phyloP scores from a whole-genome alignment of 2,113 vertebrate species.

The Megaptera novaeangliae region DNA sequence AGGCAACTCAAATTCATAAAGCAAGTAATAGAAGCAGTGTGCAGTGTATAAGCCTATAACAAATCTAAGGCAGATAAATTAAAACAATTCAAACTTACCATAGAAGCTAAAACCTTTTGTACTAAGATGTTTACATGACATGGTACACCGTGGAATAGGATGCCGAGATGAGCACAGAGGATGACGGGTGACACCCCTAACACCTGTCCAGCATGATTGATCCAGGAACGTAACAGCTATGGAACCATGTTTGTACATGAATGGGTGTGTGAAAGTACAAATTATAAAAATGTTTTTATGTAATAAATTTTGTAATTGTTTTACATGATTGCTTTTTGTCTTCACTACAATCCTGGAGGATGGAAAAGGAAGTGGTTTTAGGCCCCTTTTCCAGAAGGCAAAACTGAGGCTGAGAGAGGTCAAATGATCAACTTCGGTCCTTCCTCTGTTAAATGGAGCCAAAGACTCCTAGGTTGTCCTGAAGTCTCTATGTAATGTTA shows the following conservation, averaged over 20 bases:
- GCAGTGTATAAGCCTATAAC: not conserved
- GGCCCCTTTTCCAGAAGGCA: slow-evolving; percentile 1
- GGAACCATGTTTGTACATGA: not conserved
- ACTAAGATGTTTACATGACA: not conserved
- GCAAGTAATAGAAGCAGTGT: not conserved
- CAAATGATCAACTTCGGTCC: not conserved
- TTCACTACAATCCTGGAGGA: not conserved
- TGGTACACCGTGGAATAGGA: not conserved
- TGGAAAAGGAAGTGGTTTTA: not conserved
- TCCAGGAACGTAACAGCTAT: not conserved
- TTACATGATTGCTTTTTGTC: not conserved
- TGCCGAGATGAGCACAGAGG: not conserved
- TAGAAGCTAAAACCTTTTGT: not conserved
- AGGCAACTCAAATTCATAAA: not conserved
- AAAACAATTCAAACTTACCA: not conserved
- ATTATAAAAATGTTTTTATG: not conserved
- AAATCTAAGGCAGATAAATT: not conserved
- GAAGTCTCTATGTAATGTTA: not conserved
- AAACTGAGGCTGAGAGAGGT: not conserved
- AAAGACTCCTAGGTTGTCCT: not conserved
- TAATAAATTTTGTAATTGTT: not conserved
- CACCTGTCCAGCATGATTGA: not conserved
- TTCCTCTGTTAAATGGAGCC: not conserved
- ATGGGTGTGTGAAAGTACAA: not conserved
- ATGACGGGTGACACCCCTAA: not conserved